Evolutionary conservation across 1,140 invertebrate species (phyloP).

Genomic region (Cecropterus lyciades): DNA sequence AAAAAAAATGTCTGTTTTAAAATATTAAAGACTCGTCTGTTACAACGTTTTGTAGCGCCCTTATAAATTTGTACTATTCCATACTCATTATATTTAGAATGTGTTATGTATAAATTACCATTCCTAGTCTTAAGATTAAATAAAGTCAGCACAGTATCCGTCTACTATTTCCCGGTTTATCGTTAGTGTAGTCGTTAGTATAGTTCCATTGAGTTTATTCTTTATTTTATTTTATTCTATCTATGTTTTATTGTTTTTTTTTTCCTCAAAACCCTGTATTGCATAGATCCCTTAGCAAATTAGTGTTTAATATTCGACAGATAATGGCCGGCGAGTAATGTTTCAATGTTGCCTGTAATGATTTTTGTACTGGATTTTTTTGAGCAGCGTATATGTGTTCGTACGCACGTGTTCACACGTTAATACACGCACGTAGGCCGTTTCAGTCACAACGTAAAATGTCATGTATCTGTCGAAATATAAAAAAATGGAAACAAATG

Average conservation of each 20-base stretch:
- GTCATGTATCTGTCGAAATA: conserved; percentile 53
- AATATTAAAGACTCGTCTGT: too few relatives aligned
- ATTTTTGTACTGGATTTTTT: conserved; percentile 9
- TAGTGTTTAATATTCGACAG: conserved; percentile 62
- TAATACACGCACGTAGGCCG: neutral
- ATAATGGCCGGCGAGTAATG: conserved; percentile 33
- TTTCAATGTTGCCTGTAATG: neutral
- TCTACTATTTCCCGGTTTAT: conserved; percentile 51
- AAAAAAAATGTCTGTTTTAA: too few relatives aligned
- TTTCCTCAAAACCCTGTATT: conserved; percentile 68
- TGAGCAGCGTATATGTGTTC: neutral
- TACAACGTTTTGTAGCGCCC: too few relatives aligned
- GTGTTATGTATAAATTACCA: conserved; percentile 38
- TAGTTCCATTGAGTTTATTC: conserved; percentile 44
- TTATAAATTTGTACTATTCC: too few relatives aligned
- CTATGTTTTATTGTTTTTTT: conserved; percentile 41
- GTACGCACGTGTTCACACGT: neutral
- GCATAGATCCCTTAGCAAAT: conserved; percentile 78
- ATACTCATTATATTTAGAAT: neutral
- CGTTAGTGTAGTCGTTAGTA: conserved; percentile 28
- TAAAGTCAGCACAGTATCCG: conserved; percentile 58
- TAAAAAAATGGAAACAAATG: conserved; percentile 67
- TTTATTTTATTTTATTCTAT: conserved; percentile 41
- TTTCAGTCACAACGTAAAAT: too few relatives aligned
- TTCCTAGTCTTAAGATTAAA: conserved; percentile 63